Conservation (phyloP, 1,140 invertebrate genomes). For the Drosophila simulans region DNA sequence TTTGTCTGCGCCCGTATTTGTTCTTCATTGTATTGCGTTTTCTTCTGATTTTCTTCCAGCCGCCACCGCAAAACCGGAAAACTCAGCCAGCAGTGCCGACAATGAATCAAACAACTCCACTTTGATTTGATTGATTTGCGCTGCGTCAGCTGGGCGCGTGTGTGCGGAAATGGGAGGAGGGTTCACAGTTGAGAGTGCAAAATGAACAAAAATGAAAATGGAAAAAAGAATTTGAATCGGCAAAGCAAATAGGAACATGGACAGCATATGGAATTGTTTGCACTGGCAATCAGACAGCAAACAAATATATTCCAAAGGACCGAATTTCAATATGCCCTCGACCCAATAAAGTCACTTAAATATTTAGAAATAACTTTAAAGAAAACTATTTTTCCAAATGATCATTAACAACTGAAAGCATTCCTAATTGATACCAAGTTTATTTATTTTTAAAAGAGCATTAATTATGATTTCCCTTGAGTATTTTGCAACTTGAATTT, state of each 20-base stretch:
- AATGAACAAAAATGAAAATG: conserved; percentile 16
- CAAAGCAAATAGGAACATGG: conserved; percentile 49
- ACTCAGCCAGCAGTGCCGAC: conserved; percentile 36
- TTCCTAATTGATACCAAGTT: neutral
- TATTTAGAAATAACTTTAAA: neutral
- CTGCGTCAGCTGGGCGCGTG: conserved; percentile 75
- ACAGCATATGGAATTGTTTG: conserved; percentile 53
- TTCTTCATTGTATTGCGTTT: conserved; percentile 77
- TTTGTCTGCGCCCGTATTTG: conserved; percentile 74
- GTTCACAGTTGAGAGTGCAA: conserved; percentile 29
- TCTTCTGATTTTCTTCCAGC: conserved; percentile 61
- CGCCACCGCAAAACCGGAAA: conserved; percentile 40
- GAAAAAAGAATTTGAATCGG: conserved; percentile 21
- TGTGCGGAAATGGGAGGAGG: conserved; percentile 35
- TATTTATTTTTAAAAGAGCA: neutral
- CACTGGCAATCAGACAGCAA: conserved; percentile 39
- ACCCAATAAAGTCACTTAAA: too few relatives aligned
- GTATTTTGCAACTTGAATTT: neutral
- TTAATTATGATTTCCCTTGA: neutral
- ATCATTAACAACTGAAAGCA: neutral
- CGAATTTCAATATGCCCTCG: conserved; percentile 24
- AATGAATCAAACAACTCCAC: conserved; percentile 64
- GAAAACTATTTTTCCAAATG: neutral
- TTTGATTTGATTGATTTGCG: conserved; percentile 82
- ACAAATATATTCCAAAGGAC: neutral